Percentiles rank a stretch among this genome's conserved stretches.
Evolutionary conservation across 2,113 vertebrate species (phyloP).

Genomic region (Oryctolagus cuniculus): DNA sequence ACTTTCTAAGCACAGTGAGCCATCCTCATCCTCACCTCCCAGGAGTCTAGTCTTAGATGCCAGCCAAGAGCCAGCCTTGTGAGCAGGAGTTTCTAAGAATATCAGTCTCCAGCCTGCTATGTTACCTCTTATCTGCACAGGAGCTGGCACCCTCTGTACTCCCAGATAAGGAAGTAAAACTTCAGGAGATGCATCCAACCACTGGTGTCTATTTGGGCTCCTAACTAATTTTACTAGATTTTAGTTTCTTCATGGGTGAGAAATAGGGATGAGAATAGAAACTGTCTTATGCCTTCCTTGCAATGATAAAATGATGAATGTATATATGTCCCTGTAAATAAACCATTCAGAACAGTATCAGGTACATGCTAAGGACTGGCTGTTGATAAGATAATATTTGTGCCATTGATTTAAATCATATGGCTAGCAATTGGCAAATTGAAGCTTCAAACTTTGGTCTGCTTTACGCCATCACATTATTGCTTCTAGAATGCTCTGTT

Average conservation of each 20-base stretch:
- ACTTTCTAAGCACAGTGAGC: background rate
- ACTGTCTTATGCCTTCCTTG: background rate
- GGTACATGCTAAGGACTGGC: background rate
- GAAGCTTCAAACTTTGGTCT: background rate
- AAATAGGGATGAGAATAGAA: background rate
- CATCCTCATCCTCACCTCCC: background rate
- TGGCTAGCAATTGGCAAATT: background rate
- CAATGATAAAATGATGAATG: background rate
- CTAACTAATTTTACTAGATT: too few relatives aligned
- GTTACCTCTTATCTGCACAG: background rate
- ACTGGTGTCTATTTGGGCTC: background rate
- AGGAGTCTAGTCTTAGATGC: background rate
- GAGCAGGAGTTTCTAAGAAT: background rate
- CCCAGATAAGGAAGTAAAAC: background rate
- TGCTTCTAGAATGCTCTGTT: constrained; percentile 11
- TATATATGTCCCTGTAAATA: background rate
- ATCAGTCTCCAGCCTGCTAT: background rate
- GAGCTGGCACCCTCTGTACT: background rate
- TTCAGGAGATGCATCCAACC: background rate
- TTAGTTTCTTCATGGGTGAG: background rate
- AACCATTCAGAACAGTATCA: background rate
- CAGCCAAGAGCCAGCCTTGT: background rate
- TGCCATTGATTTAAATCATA: background rate
- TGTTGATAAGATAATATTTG: background rate
- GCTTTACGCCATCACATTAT: background rate